Percentiles rank a stretch among this genome's conserved stretches.
Evolutionary conservation across 2,888 invertebrate species (phyloP).

Genomic region (Eristalinus sepulchralis): DNA sequence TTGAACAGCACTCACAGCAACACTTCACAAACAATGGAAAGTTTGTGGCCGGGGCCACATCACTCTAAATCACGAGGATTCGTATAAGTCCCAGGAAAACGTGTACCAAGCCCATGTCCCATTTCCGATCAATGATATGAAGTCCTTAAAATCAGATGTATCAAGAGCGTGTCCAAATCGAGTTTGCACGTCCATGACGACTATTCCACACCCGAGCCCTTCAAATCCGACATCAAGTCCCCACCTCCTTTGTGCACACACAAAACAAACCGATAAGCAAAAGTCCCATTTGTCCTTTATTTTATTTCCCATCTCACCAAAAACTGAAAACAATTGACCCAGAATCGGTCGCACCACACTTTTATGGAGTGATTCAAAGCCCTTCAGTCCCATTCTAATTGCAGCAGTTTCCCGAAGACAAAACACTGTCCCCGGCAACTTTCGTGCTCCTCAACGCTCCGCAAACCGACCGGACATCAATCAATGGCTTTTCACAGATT

Average conservation of each 20-base stretch:
- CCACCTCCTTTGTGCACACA: background rate
- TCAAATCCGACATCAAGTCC: background rate
- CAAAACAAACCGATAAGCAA: background rate
- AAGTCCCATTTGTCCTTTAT: background rate
- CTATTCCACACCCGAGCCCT: too few relatives aligned
- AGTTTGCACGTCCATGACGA: too few relatives aligned
- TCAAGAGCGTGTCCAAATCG: too few relatives aligned
- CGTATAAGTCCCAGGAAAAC: too few relatives aligned
- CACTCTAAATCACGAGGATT: too few relatives aligned
- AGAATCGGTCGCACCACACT: background rate
- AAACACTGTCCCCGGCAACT: background rate
- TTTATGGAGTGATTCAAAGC: background rate
- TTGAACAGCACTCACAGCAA: too few relatives aligned
- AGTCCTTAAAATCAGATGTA: too few relatives aligned
- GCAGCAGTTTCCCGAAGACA: background rate
- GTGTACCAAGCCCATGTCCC: too few relatives aligned
- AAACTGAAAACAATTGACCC: background rate
- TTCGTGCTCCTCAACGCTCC: background rate
- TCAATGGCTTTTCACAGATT: background rate
- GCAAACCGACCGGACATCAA: background rate
- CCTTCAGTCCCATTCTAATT: background rate
- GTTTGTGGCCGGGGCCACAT: too few relatives aligned
- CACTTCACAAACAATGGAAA: too few relatives aligned
- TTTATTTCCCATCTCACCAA: background rate
- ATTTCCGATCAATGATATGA: too few relatives aligned